Conservation (phyloP, 2,113 vertebrate genomes). For the Sardina pilchardus region DNA sequence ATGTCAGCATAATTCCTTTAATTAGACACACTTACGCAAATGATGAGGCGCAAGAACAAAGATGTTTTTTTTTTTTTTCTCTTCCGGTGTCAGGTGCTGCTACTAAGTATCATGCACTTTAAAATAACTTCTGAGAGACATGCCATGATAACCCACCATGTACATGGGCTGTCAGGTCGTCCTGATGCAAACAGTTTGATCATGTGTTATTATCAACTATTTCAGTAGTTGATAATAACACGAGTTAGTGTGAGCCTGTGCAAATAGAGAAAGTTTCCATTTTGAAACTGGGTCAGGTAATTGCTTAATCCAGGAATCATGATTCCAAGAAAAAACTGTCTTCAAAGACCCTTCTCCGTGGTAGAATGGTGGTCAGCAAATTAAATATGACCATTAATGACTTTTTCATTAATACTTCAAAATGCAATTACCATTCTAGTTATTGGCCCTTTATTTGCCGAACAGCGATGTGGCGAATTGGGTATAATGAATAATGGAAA, state of each 20-base stretch:
- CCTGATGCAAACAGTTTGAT: not conserved
- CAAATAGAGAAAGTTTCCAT: not conserved
- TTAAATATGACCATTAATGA: slow-evolving; percentile 70
- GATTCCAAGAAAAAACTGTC: not conserved
- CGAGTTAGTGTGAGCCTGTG: not conserved
- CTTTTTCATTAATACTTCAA: slow-evolving; percentile 63
- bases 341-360: not conserved
- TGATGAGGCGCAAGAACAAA: slow-evolving; percentile 18
- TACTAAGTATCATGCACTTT: not conserved
- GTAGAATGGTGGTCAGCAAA: slow-evolving; percentile 34
- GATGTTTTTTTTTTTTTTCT: slow-evolving; percentile 52
- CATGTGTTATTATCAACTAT: not conserved
- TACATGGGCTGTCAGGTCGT: not conserved
- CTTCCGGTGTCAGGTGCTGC: not conserved
- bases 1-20: slow-evolving; percentile 19
- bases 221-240: too few relatives aligned
- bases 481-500: slow-evolving; percentile 68
- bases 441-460: slow-evolving; percentile 64
- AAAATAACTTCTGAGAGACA: not conserved
- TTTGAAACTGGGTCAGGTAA: not conserved
- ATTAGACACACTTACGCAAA: not conserved
- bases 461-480: slow-evolving; percentile 61
- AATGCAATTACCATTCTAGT: slow-evolving; percentile 67
- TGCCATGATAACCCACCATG: not conserved
- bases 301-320: not conserved